Conservation (phyloP, 2,888 invertebrate genomes). For the Lasioglossum pauxillum region DNA sequence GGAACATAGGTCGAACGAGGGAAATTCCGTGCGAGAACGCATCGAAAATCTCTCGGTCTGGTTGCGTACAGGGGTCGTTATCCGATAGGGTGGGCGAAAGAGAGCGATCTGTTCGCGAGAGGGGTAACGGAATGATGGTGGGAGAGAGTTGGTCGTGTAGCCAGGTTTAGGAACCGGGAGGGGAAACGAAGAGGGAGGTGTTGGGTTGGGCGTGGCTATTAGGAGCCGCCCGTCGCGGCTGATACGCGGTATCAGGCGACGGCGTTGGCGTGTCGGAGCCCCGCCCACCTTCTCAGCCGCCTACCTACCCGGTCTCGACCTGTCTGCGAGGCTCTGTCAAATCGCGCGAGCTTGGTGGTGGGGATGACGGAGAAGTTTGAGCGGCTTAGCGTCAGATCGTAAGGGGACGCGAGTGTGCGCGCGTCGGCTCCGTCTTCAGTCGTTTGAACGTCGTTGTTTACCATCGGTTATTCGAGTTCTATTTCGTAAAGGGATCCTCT, state of each 20-base stretch:
- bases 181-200: slow-evolving; percentile 40
- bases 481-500: background rate
- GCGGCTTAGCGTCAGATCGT: slow-evolving; percentile 74
- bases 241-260: slow-evolving; percentile 30
- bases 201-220: slow-evolving; percentile 65
- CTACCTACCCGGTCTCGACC: slow-evolving; percentile 32
- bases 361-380: slow-evolving; percentile 45
- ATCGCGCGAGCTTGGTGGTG: slow-evolving; percentile 32
- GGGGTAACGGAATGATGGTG: background rate
- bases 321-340: slow-evolving; percentile 24
- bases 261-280: slow-evolving; percentile 51
- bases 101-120: background rate
- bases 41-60: slow-evolving; percentile 41
- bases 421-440: slow-evolving; percentile 64
- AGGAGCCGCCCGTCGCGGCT: slow-evolving; percentile 55
- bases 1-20: background rate
- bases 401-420: slow-evolving; percentile 80
- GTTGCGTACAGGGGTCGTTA: slow-evolving; percentile 68
- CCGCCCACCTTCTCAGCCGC: slow-evolving; percentile 47
- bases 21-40: slow-evolving; percentile 33
- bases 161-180: slow-evolving; percentile 5
- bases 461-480: slow-evolving; percentile 8
- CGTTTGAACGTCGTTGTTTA: background rate
- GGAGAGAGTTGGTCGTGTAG: background rate
- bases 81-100: slow-evolving; percentile 65